Evolutionary conservation across 1,140 invertebrate species (phyloP), one percentile per base, ranked within the genome.

Genomic region (Drosophila dunni): DNA sequence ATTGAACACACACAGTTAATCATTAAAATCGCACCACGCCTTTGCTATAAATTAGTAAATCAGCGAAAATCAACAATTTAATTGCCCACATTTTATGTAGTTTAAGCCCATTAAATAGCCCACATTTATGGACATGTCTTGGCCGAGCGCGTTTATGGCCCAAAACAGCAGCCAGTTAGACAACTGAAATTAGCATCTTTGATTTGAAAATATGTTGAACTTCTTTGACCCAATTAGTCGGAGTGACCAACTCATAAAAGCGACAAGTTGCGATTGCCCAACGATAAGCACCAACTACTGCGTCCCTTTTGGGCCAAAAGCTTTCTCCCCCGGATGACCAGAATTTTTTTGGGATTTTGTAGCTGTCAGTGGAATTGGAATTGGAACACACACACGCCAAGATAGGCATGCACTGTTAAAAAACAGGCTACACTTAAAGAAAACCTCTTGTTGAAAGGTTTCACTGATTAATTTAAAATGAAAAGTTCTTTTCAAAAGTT

Each of bases 231-330:
- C 83, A 86, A 86, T 86, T 86, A 79, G 68, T 54, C 72, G 67
- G 68, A 78, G 82, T 66, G 82, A 88, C 76, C 79, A 74, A 82
- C 82, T 82, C 82, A 88, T 86, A 88, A 88, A 86, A 86, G 67
- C 67, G 71, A 79, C 75, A 73, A 72, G 75, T 34, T 51, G 50
- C 82, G 82, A 82, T 86, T 77, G 83, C 83, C 78, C 64, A 44
- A 50, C 50, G 78, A 38, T 54, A 58, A 44, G 50, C 3, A 4
- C 24, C 24, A 29, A 29, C 24, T 29, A 29, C 63, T 8, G 4
- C 51, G 71, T 76, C 82, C 80, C 79, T 72, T 78, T 60, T 56
- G 17, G 44, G 57, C 64, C 68, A 64, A 80, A 69, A 78, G 75
- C 82, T 85, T 81, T 85, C 81, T 86, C 82, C 71, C 17, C 20